These are phyloP conservation scores for Tragelaphus eurycerus DNA, from an alignment of 2,797 vertebrate genomes.

Conservation along the genomic window DNA sequence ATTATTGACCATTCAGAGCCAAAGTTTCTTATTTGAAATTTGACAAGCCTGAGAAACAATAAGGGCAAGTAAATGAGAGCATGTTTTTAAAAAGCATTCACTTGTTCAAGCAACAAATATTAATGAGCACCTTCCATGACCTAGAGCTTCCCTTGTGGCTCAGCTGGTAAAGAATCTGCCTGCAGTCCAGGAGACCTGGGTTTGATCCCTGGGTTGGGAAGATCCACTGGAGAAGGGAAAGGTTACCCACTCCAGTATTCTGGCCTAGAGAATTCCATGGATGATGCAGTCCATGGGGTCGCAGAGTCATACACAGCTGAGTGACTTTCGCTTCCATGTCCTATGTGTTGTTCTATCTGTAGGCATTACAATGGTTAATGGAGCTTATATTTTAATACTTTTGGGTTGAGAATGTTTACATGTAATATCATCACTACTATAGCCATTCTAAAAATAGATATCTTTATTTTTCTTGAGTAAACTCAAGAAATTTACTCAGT, in stretches of 20 bases:
- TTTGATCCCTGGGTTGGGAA: background rate
- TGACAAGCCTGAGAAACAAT: background rate
- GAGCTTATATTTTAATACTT: background rate
- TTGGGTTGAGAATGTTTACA: background rate
- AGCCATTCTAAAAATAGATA: background rate
- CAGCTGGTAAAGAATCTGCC: background rate
- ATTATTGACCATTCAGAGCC: background rate
- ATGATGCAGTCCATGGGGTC: background rate
- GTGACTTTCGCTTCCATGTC: background rate
- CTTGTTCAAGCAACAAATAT: background rate
- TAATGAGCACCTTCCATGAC: background rate
- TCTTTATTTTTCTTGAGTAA: background rate
- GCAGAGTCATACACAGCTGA: rapidly evolving
- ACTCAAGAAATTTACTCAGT: background rate
- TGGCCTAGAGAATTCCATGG: background rate
- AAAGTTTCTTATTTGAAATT: background rate
- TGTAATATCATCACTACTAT: background rate
- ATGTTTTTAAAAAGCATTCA: background rate
- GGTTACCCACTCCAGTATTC: background rate
- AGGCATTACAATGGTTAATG: background rate
- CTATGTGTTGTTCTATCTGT: background rate
- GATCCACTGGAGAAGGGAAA: background rate
- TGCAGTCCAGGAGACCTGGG: background rate
- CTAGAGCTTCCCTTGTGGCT: background rate
- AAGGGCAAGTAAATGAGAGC: background rate